Conservation (phyloP, 2,888 invertebrate species). For the Altica lythri region DNA sequence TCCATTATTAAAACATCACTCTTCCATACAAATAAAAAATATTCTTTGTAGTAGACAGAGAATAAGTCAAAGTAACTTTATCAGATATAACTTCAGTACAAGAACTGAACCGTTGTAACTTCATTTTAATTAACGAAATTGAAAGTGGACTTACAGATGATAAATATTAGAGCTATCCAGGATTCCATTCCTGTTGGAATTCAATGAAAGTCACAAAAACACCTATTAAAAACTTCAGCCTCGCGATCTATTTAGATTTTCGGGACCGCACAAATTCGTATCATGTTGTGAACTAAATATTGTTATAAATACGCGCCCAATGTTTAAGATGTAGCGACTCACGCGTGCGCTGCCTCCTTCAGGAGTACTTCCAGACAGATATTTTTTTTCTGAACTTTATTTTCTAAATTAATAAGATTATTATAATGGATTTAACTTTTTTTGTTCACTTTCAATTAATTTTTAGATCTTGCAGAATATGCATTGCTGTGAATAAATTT, state of each 20-base stretch:
- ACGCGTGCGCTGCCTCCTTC: conserved; percentile 31
- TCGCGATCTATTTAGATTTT: conserved; percentile 29
- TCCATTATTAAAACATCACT: too few relatives aligned
- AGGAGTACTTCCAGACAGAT: background rate
- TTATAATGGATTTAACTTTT: too few relatives aligned
- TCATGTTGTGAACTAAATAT: conserved; percentile 32
- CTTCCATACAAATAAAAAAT: too few relatives aligned
- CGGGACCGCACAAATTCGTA: conserved; percentile 31
- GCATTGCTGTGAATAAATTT: too few relatives aligned
- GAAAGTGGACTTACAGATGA: conserved; percentile 7
- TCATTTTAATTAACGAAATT: too few relatives aligned
- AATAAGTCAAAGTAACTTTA: too few relatives aligned
- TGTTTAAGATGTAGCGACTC: conserved; percentile 32
- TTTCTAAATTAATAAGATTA: too few relatives aligned
- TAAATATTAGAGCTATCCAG: conserved; percentile 9
- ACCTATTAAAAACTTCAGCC: conserved; percentile 12
- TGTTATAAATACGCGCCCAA: conserved; percentile 45
- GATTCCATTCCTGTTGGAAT: conserved; percentile 5
- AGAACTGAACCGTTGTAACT: too few relatives aligned
- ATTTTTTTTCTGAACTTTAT: background rate
- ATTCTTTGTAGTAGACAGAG: too few relatives aligned
- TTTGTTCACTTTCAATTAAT: too few relatives aligned
- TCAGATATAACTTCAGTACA: too few relatives aligned
- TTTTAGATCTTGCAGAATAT: too few relatives aligned
- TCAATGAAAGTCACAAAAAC: conserved; percentile 4